Percentiles rank a stretch among this genome's conserved stretches.
These are phyloP conservation scores for Agrenia bidenticulata DNA, from an alignment of 2,888 invertebrate genomes.

Conservation along the genomic window DNA sequence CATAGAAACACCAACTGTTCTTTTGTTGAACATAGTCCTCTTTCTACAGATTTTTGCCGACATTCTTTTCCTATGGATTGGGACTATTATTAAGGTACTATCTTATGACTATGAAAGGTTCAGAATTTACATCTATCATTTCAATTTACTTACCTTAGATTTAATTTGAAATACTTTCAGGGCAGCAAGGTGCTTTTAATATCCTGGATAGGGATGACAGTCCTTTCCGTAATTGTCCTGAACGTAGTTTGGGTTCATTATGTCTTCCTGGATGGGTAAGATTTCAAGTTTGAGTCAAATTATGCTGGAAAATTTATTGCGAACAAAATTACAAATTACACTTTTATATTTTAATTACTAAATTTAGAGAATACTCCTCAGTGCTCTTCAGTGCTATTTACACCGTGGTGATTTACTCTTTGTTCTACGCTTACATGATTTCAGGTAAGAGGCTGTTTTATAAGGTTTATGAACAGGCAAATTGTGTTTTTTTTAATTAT, in stretches of 20 bases:
- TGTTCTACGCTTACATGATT: no score
- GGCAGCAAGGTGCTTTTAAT: constrained; percentile 30
- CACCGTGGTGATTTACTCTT: constrained; percentile 38
- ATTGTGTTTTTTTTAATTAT: no score
- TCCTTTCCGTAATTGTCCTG: constrained; percentile 29
- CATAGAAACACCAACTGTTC: constrained; percentile 41
- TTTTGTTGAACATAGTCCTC: constrained; percentile 38
- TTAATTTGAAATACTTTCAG: constrained; percentile 18
- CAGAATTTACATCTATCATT: no score
- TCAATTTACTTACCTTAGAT: neutral
- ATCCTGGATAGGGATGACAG: constrained; percentile 43
- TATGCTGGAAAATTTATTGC: no score
- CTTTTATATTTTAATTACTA: no score
- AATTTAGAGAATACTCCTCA: no score
- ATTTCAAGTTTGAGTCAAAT: no score
- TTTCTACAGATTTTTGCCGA: constrained; percentile 44
- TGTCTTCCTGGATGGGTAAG: constrained; percentile 25
- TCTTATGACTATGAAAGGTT: no score
- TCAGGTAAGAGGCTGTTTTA: no score
- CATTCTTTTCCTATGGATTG: constrained; percentile 38
- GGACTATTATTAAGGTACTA: constrained; percentile 42
- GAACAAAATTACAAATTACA: no score
- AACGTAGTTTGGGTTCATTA: constrained; percentile 41
- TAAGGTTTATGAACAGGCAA: no score
- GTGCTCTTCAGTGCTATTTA: constrained; percentile 36